Evolutionary conservation across 2,797 vertebrate genomes (phyloP).

Genomic region (Ambastaia sidthimunki): DNA sequence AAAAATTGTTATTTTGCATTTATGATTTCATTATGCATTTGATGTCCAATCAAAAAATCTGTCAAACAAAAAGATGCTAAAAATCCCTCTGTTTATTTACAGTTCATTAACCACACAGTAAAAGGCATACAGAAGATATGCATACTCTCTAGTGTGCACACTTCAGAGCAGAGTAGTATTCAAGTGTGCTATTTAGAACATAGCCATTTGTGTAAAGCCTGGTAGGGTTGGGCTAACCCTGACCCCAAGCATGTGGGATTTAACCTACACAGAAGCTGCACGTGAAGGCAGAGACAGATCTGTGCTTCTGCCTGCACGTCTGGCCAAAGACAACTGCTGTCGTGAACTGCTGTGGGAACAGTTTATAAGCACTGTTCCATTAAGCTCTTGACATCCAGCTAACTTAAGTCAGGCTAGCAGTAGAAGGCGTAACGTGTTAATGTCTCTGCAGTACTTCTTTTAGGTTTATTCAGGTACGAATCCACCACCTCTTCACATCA

Average conservation of each 20-base stretch:
- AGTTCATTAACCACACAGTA: too few species aligned
- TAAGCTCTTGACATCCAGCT: not conserved
- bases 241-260: not conserved
- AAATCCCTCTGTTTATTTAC: too few species aligned
- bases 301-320: not conserved
- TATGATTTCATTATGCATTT: too few species aligned
- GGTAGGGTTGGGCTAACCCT: not conserved
- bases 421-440: not conserved
- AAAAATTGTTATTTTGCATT: too few species aligned
- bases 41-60: too few species aligned
- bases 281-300: not conserved
- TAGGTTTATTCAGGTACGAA: constrained; percentile 15
- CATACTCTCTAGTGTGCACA: too few species aligned
- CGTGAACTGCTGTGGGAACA: constrained; percentile 2
- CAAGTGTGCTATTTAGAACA: not conserved
- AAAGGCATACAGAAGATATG: too few species aligned
- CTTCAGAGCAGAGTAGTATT: not conserved
- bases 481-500: not conserved
- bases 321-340: not conserved
- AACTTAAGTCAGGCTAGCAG: not conserved
- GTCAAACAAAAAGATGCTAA: too few species aligned
- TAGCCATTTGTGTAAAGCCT: not conserved
- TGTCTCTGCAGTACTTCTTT: not conserved
- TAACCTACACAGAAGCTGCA: not conserved
- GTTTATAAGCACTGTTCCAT: not conserved